Base-by-base conservation (phyloP, 2,113 vertebrate genomes). In the Menidia beryllina region DNA sequence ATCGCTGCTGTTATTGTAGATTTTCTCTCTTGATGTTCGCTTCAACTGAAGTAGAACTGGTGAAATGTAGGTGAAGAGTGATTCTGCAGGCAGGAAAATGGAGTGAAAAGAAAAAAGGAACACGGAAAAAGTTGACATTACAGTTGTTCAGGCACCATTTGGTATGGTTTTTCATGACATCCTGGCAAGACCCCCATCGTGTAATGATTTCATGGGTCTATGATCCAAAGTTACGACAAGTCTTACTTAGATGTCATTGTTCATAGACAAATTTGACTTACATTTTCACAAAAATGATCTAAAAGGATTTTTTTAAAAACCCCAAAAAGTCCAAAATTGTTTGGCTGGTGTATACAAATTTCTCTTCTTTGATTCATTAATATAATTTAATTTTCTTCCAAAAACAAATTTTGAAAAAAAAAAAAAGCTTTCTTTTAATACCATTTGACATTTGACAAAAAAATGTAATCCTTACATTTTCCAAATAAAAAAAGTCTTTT, bases 1-100 rank as follows among this genome's bases (percentile, higher is more conserved):
- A 70, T 50, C 58, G 63, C 55, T 61, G 24, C 59, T 69, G 24
- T 80, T 86, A 60, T 73, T 77, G 26, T 62, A 63, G 30, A 45
- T 61, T 63, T 61, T 63, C n/a, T 57, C 38, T 74, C 7, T 27
- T 23, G 8, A 13, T 36, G 17, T 48, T 15, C 13, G 15, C 38
- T 17, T 72, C 58, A 25, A 68, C 54, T 72, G 27, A 25, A 58
- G 14, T 45, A 21, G 5, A 64, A 64, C 25, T 59, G 26, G 56
- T 63, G 21, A 67, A 73, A 79, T 69, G 53, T 3, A 2, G n/a
- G 17, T 39, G 2, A 73, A 26, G 5, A 36, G 10, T n/a, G 47
- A 38, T 27, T 38, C 20, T n/a, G 38, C 45, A 30, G 5, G 27
- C 2, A 56, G 3, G 2, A 59, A 47, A 39, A 25, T 23, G 2